Base-by-base conservation (phyloP, 2,888 invertebrate genomes). In the Cremastobaeus sp. region DNA sequence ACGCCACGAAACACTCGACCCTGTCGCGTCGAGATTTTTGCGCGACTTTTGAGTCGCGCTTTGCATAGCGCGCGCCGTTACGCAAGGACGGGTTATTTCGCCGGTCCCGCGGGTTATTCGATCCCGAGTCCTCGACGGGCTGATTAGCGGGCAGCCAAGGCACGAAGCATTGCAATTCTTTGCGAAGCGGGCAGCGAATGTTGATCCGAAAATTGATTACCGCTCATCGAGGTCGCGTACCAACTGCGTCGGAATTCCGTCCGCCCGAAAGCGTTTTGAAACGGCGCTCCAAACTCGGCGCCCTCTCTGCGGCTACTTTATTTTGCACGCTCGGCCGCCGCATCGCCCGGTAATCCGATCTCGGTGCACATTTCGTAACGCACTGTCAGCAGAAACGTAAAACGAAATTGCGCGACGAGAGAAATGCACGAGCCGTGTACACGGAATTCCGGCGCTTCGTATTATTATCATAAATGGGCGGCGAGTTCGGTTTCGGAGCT, bases 321-420 rank as follows among this genome's bases (percentile, higher is more conserved):
- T 66, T 66, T 55, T 57, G 30, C 48, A 55, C 35, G 39, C 25
- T 21, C 15, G 52, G 30, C 18, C 37, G 37, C 9, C 39, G 54
- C 39, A 39, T 32, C 30, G 43, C 45, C n/a, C 34, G 25, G 68
- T 57, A 68, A 68, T 48, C 50, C 41, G 68, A 68, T 50, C 48
- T 41, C 50, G 17, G 35, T 41, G 66, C 57, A 15, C 57, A 32
- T 59, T 50, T 68, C 57, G 35, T 28, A 59, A 57, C 35, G 43
- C 50, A 35, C 50, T 57, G 50, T 43, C 43, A 68, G 66, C 50
- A 14, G n/a, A 57, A 43, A 34, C 43, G 35, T 12, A 43, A 57
- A 57, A 32, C n/a, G 34, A 30, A 50, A 50, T 48, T 43, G 48
- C 45, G 39, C 11, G 43, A 43, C 43, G 32, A 32, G 20, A 32